Base-by-base conservation (phyloP, 2,888 invertebrate genomes). In the Calliopum simillimum region DNA sequence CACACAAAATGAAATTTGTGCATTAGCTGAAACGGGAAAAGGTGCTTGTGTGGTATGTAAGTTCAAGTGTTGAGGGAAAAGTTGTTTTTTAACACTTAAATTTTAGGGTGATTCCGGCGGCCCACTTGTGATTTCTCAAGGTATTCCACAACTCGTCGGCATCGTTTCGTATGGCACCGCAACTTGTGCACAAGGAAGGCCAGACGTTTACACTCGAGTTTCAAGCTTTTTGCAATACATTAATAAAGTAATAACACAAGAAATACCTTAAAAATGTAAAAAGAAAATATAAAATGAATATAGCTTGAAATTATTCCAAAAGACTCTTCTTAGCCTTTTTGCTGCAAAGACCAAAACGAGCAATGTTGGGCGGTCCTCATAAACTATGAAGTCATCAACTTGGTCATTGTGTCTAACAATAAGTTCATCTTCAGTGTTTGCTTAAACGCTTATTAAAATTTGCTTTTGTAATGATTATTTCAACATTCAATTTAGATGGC, bases 71-170 rank as follows among this genome's bases (percentile, higher is more conserved):
- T 8, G 16, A 51, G 51, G 16, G 4, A 16, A 46, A 11, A 25
- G 1, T 16, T 3, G 11, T 25, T 41, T 14, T n/a, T 56, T 56
- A 11, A 16, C 8, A 56, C 33, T 23, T 25, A 4, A 19, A 12
- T 74, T 69, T 64, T 71, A 85, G 86, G 86, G 86, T 72, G 86
- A 86, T 74, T 85, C 85, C 49, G 86, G 86, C 68, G 86, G 86
- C 53, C 86, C 86, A 16, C 74, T 86, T 46, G 80, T 84, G n/a
- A 78, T 79, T 68, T 69, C 77, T 2, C 77, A 74, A n/a, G 74
- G 68, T 23, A 56, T 70, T 61, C 71, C 76, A 14, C 80, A 80
- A 11, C 76, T 83, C 58, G 82, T 83, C 61, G 86, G 86, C 49
- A 76, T 85, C 64, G 86, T 86, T 16, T 86, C 86, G 0, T 86